A percentile compares a stretch with the other conserved stretches of the same genome.
phyloP scores from a whole-genome alignment of 2,797 vertebrate genomes.

The Margarornis squamiger region DNA sequence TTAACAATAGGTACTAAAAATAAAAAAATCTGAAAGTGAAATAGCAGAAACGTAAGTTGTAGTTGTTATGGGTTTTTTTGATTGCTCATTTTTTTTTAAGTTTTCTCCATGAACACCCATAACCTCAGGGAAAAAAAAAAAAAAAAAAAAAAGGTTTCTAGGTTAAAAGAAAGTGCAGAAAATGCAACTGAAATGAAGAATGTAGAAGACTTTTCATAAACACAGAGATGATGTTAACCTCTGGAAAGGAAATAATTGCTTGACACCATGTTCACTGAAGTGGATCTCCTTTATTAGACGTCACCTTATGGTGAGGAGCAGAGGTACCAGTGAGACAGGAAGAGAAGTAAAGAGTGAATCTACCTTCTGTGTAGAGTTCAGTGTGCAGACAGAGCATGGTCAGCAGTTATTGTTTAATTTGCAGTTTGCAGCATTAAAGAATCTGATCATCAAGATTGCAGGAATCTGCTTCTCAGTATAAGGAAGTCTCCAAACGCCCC shows the following conservation, averaged over 20 bases:
- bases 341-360: background rate
- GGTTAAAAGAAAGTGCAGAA: background rate
- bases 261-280: background rate
- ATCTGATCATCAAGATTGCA: background rate
- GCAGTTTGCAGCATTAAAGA: background rate
- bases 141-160: background rate
- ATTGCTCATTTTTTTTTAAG: background rate
- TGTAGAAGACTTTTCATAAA: background rate
- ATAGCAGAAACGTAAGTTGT: background rate
- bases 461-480: background rate
- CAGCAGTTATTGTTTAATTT: background rate
- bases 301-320: background rate
- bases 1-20: background rate
- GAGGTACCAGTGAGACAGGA: background rate
- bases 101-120: background rate
- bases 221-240: background rate
- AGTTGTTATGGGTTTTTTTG: background rate
- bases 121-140: background rate
- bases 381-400: rapidly evolving
- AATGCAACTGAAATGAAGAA: background rate
- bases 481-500: background rate
- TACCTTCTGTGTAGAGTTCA: background rate
- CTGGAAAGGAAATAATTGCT: background rate
- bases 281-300: background rate
- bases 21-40: background rate